A percentile compares a stretch with the other conserved stretches of the same genome.
Evolutionary conservation across 2,888 invertebrate genomes (phyloP).

Genomic region (Hirudinaria manillensis): DNA sequence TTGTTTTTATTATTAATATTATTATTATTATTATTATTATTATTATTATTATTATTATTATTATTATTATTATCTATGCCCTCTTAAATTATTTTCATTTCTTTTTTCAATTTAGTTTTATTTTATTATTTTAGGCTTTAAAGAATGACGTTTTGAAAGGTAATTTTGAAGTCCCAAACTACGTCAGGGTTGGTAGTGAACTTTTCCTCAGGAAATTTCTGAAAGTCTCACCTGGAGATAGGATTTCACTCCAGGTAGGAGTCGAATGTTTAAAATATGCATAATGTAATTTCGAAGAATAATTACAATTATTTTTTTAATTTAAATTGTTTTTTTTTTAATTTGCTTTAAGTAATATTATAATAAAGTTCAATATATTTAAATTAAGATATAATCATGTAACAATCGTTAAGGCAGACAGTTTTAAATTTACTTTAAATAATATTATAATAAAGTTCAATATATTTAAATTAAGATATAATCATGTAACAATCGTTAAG

Average conservation of each 20-base stretch:
- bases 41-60: too few relatives aligned
- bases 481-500: too few relatives aligned
- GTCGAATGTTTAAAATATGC: background rate
- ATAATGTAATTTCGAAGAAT: background rate
- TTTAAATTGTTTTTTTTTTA: background rate
- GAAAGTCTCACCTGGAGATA: slow-evolving; percentile 5
- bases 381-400: too few relatives aligned
- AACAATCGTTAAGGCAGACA: too few relatives aligned
- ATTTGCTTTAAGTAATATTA: background rate
- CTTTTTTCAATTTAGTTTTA: background rate
- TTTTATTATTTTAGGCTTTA: slow-evolving; percentile 17
- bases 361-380: too few relatives aligned
- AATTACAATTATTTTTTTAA: background rate
- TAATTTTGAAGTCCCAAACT: background rate
- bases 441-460: too few relatives aligned
- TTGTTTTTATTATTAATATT: too few relatives aligned
- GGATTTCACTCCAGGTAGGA: background rate
- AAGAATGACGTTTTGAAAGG: slow-evolving; percentile 24
- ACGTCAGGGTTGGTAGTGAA: slow-evolving; percentile 22
- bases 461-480: too few relatives aligned
- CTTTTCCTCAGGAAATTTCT: slow-evolving; percentile 23
- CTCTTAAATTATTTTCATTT: background rate
- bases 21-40: too few relatives aligned
- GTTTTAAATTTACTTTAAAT: too few relatives aligned
- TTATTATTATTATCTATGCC: too few relatives aligned